Percentiles rank a stretch among this genome's conserved stretches.
Conservation (phyloP, 2,113 vertebrate species). For the Isichthys henryi region DNA sequence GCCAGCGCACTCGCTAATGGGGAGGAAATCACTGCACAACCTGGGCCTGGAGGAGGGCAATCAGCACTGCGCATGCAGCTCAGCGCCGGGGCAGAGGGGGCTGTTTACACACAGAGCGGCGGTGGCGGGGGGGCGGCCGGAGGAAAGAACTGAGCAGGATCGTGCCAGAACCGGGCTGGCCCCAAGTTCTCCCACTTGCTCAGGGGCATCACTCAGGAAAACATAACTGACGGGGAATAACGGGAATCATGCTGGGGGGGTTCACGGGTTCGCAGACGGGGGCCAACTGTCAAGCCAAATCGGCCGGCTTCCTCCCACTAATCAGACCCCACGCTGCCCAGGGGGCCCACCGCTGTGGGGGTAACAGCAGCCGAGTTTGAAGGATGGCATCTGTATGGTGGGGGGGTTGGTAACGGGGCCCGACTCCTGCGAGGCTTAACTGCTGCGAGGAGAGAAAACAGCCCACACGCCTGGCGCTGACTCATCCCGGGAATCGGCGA, state of each 20-base stretch:
- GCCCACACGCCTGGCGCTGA: not conserved
- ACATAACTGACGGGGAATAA: not conserved
- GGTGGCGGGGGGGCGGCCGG: not conserved
- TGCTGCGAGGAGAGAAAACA: not conserved
- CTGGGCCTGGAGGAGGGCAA: not conserved
- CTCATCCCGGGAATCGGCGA: not conserved
- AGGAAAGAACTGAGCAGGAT: not conserved
- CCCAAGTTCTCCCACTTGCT: not conserved
- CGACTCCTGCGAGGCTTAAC: not conserved
- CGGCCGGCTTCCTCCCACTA: not conserved
- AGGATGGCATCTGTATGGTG: not conserved
- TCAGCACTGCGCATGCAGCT: not conserved
- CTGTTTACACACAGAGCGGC: not conserved
- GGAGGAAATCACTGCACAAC: not conserved
- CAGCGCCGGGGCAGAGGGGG: not conserved
- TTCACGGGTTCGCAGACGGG: not conserved
- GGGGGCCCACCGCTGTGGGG: not conserved
- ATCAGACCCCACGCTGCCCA: not conserved
- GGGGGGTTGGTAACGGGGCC: not conserved
- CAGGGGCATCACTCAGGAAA: not conserved
- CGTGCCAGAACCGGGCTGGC: not conserved
- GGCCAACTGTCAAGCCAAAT: too few relatives aligned
- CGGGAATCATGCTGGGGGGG: not conserved
- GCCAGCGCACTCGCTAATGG: slow-evolving; percentile 1
- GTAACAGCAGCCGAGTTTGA: not conserved